These are phyloP conservation scores for Caradrina clavipalpis DNA, from an alignment of 2,888 invertebrate species.

Conservation along the genomic window DNA sequence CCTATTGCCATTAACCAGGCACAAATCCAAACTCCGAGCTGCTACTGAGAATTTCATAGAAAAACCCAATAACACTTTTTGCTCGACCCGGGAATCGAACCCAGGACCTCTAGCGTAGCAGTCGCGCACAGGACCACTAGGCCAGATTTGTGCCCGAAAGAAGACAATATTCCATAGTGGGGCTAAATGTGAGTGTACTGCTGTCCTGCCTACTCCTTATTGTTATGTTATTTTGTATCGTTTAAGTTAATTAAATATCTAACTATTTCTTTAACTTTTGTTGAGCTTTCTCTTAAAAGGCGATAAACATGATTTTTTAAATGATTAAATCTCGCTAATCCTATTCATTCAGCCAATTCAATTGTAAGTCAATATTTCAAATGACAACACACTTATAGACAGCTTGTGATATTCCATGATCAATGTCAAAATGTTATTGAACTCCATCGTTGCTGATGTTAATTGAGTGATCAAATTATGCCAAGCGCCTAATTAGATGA, in stretches of 20 bases:
- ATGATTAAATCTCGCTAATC: conserved; percentile 18
- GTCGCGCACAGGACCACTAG: too few species aligned
- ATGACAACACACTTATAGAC: conserved; percentile 13
- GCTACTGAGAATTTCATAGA: too few species aligned
- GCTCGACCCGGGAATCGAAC: too few species aligned
- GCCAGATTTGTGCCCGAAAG: too few species aligned
- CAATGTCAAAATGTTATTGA: conserved; percentile 35
- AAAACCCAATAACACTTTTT: too few species aligned
- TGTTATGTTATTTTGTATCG: background rate
- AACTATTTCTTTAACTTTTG: background rate
- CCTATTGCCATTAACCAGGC: too few species aligned
- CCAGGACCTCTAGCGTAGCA: too few species aligned
- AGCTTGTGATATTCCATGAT: conserved; percentile 13
- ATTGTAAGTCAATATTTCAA: conserved; percentile 34
- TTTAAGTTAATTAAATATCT: background rate
- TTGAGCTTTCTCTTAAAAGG: background rate
- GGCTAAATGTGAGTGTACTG: too few species aligned
- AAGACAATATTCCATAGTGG: too few species aligned
- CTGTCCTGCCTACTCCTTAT: background rate
- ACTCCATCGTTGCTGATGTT: conserved; percentile 12
- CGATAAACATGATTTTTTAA: background rate
- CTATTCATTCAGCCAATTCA: conserved; percentile 21
- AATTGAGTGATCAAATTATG: conserved; percentile 23
- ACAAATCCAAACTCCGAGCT: too few species aligned
- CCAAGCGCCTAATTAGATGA: conserved; percentile 7